Evolutionary conservation across 2,888 invertebrate genomes (phyloP), one percentile per base, ranked within the genome.

Genomic region (Lamellibrachia satsuma): DNA sequence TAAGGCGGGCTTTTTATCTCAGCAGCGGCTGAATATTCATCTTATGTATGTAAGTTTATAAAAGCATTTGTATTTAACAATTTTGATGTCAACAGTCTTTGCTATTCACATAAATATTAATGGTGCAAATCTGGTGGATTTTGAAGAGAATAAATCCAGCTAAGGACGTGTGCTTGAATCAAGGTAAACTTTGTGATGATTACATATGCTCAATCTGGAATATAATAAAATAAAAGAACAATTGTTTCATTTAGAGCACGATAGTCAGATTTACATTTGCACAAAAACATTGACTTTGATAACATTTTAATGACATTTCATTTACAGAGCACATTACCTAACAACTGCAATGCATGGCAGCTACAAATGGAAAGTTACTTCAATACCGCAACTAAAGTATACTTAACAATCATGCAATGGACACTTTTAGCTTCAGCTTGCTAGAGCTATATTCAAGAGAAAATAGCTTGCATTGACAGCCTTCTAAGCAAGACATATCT

Each of bases 301-400:
- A 75, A 75, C 75, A 75, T 75, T 75, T 75, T 75, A 75, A 75
- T 75, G 15, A 75, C 75, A 75, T 75, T 75, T 75, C 75, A 75
- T 75, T 75, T 75, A 75, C n/a, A 4, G 75, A 15, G 22, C 3
- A 75, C 75, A 75, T 75, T 75, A 22, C 75, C 75, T 75, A 75
- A 75, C 15, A 11, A 11, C 22, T 75, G 75, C n/a, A 75, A 75
- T 75, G 75, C n/a, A 15, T 75, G 75, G 22, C 75, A 75, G n/a
- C n/a, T 2, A 75, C 6, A 75, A 75, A 75, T n/a, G 75, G 15
- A 75, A 60, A 75, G 6, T 75, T n/a, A n/a, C 75, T 75, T n/a
- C 75, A 75, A 75, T 75, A 75, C 6, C 22, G n/a, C 15, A 11
- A 75, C 75, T 75, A 75, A 75, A 6, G 15, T 22, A n/a, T 22